Percentiles rank a stretch among this genome's conserved stretches.
phyloP scores from a whole-genome alignment of 2,888 invertebrate genomes.

The Laothoe populi region DNA sequence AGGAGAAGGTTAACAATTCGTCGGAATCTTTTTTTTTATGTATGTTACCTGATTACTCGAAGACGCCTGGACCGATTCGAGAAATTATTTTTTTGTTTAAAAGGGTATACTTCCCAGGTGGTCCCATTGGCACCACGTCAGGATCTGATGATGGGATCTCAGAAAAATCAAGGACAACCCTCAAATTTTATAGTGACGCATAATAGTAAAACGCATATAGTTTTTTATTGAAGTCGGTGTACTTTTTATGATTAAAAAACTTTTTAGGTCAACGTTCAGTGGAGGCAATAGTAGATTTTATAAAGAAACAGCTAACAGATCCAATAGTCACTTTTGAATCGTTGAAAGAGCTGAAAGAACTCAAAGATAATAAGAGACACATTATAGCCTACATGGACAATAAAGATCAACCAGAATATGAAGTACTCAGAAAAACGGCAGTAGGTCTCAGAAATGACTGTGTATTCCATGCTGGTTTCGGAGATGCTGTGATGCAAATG shows the following conservation, averaged over 20 bases:
- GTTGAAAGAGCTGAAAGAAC: conserved; percentile 88
- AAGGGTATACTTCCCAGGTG: no score
- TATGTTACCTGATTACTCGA: no score
- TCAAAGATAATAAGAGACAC: conserved; percentile 93
- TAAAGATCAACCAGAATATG: conserved; percentile 92
- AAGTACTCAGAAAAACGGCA: conserved; percentile 92
- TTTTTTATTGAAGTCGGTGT: background rate
- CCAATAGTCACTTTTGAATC: conserved; percentile 91
- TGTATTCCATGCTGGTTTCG: conserved; percentile 96
- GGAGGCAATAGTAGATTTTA: conserved; percentile 95
- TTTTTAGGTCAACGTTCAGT: conserved; percentile 90
- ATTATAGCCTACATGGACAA: conserved; percentile 96
- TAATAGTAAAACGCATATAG: no score
- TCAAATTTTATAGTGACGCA: no score
- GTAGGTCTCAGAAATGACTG: conserved; percentile 97
- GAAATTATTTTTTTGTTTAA: no score
- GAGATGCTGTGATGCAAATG: conserved; percentile 92
- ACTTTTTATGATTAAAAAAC: no score
- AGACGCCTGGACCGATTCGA: no score
- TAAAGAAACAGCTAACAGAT: conserved; percentile 94
- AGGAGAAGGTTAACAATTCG: no score
- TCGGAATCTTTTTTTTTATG: no score
- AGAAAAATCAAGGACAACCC: no score
- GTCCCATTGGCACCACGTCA: no score
- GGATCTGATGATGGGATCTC: no score